Evolutionary conservation across 2,113 vertebrate species (phyloP), one percentile per base, ranked within the genome.

Genomic region (Phaethon lepturus): DNA sequence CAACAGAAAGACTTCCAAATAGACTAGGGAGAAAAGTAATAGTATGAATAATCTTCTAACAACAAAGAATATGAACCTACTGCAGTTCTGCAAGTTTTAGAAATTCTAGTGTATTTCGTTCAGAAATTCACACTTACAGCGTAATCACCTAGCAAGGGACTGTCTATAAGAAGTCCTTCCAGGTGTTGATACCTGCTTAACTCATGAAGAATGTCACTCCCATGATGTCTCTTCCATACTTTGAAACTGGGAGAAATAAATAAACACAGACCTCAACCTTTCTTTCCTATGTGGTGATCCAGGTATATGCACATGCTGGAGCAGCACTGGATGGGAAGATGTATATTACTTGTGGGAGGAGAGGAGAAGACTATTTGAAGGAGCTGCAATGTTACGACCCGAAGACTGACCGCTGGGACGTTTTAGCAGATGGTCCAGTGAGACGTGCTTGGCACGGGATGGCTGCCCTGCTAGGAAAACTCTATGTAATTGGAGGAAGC

Each of bases 251-350:
- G 24, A 69, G 44, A 75, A 86, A 63, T 3, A 10, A 22, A 10
- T 25, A 42, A 83, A 13, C 9, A 1, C 64, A 84, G n/a, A 47
- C 7, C 66, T 52, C 25, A 55, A 5, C 8, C 50, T 83, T 20
- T 73, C 59, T 60, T 69, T 86, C 59, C 84, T 45, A 0, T 33
- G 77, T 66, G 86, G 45, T 11, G 20, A n/a, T 31, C 10, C 85
- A 99, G 99, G 99, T 99, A 7, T 99, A 99, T 4, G 99, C 99
- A 16, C 99, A 99, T 2, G 99, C 99, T 2, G 99, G 99, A 20
- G 98, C 99, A 4, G 97, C 98, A 7, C 85, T 99, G 72, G 98
- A 99, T 17, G 99, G 99, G 23, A 99, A 98, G 93, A 99, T 99
- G 93, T 99, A 99, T 53, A 97, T 99, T 42, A 98, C 99, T 1